Evolutionary conservation across 2,797 vertebrate genomes (phyloP).

Genomic region (Heteromormyrus szaboi): DNA sequence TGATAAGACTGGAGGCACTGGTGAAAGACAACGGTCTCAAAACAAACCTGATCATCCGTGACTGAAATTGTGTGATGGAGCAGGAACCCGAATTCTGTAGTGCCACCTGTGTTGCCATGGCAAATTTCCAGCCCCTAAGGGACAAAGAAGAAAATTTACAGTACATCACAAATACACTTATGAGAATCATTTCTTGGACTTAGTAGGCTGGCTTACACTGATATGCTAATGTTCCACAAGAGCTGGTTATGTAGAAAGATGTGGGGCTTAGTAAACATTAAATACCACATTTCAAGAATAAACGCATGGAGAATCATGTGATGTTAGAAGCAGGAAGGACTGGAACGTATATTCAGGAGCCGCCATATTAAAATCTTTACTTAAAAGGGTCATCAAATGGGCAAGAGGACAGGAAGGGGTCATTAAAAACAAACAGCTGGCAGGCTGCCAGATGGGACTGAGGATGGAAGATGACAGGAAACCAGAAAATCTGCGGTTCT

Average conservation of each 20-base stretch:
- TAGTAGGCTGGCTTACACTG: neutral
- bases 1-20: neutral
- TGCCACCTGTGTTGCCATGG: slow-evolving; percentile 95
- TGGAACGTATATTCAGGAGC: neutral
- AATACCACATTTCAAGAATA: neutral
- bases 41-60: slow-evolving; percentile 72
- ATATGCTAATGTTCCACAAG: neutral
- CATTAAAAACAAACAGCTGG: neutral
- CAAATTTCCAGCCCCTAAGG: slow-evolving; percentile 91
- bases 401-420: neutral
- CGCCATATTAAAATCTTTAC: neutral
- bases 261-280: neutral
- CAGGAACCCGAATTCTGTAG: slow-evolving; percentile 96
- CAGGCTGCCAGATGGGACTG: neutral
- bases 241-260: neutral
- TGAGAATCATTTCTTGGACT: neutral
- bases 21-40: neutral
- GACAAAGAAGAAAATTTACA: neutral
- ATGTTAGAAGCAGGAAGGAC: neutral
- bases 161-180: neutral
- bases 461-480: neutral
- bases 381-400: neutral
- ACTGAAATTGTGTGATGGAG: slow-evolving; percentile 94
- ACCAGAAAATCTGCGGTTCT: neutral
- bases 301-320: neutral